Conservation (phyloP, 2,797 vertebrate species). For the Gymnothorax javanicus region DNA sequence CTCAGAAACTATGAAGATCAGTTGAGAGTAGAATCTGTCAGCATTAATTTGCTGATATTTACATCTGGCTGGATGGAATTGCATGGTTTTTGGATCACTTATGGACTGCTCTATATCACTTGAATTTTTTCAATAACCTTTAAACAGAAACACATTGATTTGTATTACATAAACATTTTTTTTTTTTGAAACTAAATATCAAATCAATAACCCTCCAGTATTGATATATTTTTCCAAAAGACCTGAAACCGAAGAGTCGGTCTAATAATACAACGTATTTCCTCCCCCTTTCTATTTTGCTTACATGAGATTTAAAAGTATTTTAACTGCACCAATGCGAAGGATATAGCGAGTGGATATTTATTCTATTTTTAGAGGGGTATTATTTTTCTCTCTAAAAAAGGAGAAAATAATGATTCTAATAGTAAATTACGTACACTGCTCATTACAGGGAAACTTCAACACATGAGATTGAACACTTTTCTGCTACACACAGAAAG, state of each 20-base stretch:
- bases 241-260: not conserved
- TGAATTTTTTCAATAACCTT: too few species aligned
- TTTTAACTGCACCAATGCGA: not conserved
- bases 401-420: not conserved
- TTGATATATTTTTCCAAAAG: not conserved
- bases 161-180: conserved; percentile 8
- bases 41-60: too few species aligned
- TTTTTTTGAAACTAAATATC: not conserved
- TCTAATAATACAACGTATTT: not conserved
- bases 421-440: not conserved
- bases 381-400: not conserved
- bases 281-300: too few species aligned
- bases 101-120: too few species aligned
- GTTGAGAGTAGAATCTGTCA: too few species aligned
- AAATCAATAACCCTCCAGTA: conserved; percentile 6
- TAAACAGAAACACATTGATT: not conserved
- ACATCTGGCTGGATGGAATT: too few species aligned
- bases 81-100: too few species aligned
- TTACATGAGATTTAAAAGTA: not conserved
- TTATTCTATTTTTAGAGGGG: not conserved
- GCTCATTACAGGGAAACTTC: not conserved
- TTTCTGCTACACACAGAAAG: not conserved
- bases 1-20: too few species aligned
- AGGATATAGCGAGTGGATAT: not conserved
- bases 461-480: not conserved